Percentiles rank a stretch among this genome's conserved stretches.
These are phyloP conservation scores for Andrena minutula DNA, from an alignment of 2,888 invertebrate species.

Conservation along the genomic window DNA sequence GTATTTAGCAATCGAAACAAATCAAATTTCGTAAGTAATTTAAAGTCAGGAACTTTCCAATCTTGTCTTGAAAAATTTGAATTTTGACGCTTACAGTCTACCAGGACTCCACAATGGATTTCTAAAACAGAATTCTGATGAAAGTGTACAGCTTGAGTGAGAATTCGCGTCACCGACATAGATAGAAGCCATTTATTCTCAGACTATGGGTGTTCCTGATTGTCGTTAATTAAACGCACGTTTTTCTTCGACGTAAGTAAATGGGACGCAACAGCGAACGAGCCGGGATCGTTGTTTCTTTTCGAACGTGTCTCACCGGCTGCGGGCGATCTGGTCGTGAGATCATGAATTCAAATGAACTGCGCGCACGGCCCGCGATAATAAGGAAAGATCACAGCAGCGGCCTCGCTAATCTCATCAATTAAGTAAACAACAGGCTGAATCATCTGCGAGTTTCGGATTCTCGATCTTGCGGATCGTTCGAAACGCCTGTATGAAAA, in stretches of 20 bases:
- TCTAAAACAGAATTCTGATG: not conserved
- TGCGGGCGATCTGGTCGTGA: conserved; percentile 16
- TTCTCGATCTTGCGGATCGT: not conserved
- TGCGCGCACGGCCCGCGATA: conserved; percentile 9
- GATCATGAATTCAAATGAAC: conserved; percentile 27
- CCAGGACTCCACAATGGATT: not conserved
- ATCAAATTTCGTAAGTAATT: too few species aligned
- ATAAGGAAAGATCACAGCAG: not conserved
- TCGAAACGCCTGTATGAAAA: not conserved
- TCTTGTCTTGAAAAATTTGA: too few species aligned
- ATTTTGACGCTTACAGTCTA: too few species aligned
- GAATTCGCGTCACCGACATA: not conserved
- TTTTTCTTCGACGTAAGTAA: conserved; percentile 2
- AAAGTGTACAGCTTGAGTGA: not conserved
- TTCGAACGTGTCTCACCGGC: not conserved
- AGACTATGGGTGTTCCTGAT: not conserved
- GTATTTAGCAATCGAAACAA: too few species aligned
- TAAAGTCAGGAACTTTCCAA: not conserved
- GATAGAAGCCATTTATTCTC: not conserved
- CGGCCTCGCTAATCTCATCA: not conserved
- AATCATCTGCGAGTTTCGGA: too few species aligned
- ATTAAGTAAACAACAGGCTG: not conserved
- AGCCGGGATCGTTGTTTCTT: not conserved
- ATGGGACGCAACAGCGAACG: not conserved
- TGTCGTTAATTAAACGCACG: not conserved